Evolutionary conservation across 2,113 vertebrate species (phyloP).

Genomic region (Brachyhypopomus occidentalis): DNA sequence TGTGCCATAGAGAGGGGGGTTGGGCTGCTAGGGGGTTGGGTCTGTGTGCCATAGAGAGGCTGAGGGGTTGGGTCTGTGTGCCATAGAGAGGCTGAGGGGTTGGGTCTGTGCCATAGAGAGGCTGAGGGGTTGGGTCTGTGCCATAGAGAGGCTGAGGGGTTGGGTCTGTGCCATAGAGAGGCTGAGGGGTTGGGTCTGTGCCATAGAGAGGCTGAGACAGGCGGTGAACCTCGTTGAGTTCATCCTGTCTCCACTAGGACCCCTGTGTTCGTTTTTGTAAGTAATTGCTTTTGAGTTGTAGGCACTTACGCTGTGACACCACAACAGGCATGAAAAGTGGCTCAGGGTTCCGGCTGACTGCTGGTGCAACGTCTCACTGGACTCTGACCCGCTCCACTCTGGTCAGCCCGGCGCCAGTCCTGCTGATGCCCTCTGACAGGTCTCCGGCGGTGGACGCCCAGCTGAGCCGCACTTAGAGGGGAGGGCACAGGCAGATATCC

Average conservation of each 20-base stretch:
- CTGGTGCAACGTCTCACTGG: slow-evolving; percentile 47
- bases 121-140: no score
- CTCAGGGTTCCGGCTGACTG: slow-evolving; percentile 48
- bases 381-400: slow-evolving; percentile 43
- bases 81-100: no score
- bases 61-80: no score
- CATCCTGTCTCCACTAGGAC: slow-evolving; percentile 50
- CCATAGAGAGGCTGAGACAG: slow-evolving; percentile 35
- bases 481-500: slow-evolving; percentile 50
- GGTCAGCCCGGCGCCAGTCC: slow-evolving; percentile 14
- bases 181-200: no score
- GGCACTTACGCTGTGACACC: slow-evolving; percentile 60
- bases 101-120: no score
- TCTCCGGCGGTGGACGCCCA: slow-evolving; percentile 19
- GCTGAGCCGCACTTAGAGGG: slow-evolving; percentile 46
- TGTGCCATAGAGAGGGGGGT: no score
- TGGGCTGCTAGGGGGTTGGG: no score
- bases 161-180: no score
- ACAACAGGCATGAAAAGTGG: slow-evolving; percentile 48
- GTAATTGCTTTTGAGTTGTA: slow-evolving; percentile 66
- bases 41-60: no score
- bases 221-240: slow-evolving; percentile 56
- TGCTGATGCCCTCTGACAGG: slow-evolving; percentile 47
- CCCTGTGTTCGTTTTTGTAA: slow-evolving; percentile 61
- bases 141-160: no score